These are phyloP conservation scores for Cladorhizidae sp. DNA, from an alignment of 37 sponge, comb jelly and placozoan species.

Conservation along the genomic window DNA sequence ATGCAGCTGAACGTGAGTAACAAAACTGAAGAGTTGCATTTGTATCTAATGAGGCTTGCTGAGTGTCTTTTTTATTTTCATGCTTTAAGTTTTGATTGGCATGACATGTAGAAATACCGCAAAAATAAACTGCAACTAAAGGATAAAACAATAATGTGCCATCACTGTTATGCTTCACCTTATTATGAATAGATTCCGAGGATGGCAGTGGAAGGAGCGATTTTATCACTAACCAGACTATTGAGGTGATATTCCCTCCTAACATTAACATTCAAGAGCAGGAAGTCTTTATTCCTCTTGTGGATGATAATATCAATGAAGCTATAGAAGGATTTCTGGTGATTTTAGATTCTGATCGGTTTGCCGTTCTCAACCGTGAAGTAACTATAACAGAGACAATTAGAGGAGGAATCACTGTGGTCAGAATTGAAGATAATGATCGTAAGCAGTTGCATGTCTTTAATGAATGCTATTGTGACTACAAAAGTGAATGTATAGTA, in stretches of 20 bases:
- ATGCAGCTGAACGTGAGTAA: conserved; percentile 15
- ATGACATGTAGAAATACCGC: too few relatives aligned
- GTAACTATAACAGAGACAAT: too few relatives aligned
- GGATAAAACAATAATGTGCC: too few relatives aligned
- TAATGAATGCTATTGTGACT: too few relatives aligned
- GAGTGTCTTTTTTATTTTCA: too few relatives aligned
- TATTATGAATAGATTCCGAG: neutral
- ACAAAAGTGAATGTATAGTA: too few relatives aligned
- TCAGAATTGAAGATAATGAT: conserved; percentile 7
- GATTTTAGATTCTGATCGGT: neutral
- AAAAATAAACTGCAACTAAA: too few relatives aligned
- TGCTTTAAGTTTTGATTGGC: too few relatives aligned
- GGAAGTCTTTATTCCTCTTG: neutral
- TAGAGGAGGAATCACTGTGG: conserved; percentile 8
- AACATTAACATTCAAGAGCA: neutral
- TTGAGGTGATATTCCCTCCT: neutral
- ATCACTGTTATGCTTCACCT: neutral
- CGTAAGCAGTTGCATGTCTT: conserved; percentile 14
- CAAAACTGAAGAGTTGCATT: too few relatives aligned
- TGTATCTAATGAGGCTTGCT: too few relatives aligned
- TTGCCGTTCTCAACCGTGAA: neutral
- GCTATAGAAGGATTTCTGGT: conserved; percentile 6
- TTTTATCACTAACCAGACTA: neutral
- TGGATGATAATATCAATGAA: conserved; percentile 9
- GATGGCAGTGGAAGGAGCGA: conserved; percentile 3